Percentiles rank a stretch among this genome's conserved stretches.
These are phyloP conservation scores for Drosophila melanica DNA, from an alignment of 1,140 invertebrate genomes.

Conservation along the genomic window DNA sequence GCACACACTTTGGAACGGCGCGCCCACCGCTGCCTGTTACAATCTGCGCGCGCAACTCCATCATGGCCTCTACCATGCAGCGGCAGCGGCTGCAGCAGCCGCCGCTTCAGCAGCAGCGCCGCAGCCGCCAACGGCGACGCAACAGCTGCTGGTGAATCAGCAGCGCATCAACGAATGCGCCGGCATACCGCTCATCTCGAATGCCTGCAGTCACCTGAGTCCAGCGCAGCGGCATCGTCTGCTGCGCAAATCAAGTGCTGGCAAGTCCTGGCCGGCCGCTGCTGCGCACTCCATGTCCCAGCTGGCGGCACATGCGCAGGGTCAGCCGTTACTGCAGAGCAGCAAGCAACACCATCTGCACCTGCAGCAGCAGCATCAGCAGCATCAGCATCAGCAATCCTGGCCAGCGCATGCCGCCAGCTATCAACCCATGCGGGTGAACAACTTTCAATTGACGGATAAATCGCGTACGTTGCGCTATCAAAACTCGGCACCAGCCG, in stretches of 20 bases:
- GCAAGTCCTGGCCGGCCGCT: conserved; percentile 32
- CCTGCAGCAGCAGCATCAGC: conserved; percentile 36
- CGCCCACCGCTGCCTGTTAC: conserved; percentile 27
- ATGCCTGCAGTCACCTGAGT: conserved; percentile 84
- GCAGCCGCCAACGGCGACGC: background rate
- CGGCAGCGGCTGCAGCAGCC: conserved; percentile 4
- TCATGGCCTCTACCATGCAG: conserved; percentile 36
- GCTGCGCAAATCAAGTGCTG: conserved; percentile 54
- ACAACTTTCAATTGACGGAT: conserved; percentile 54
- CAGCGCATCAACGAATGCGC: conserved; percentile 86
- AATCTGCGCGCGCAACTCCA: conserved; percentile 49
- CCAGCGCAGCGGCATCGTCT: conserved; percentile 67
- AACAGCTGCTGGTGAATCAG: conserved; percentile 61
- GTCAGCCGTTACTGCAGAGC: conserved; percentile 89
- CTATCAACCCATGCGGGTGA: conserved; percentile 54
- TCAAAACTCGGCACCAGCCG: conserved; percentile 69
- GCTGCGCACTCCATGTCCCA: conserved; percentile 84
- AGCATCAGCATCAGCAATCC: conserved; percentile 32
- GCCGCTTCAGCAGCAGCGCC: conserved; percentile 4
- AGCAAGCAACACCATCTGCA: conserved; percentile 49
- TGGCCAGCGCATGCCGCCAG: conserved; percentile 49
- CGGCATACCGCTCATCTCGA: conserved; percentile 89
- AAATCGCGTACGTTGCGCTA: conserved; percentile 68
- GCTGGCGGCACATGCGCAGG: conserved; percentile 90
- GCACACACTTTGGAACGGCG: conserved; percentile 4